Evolutionary conservation across 2,113 vertebrate species (phyloP).

Genomic region (Coregonus clupeaformis): DNA sequence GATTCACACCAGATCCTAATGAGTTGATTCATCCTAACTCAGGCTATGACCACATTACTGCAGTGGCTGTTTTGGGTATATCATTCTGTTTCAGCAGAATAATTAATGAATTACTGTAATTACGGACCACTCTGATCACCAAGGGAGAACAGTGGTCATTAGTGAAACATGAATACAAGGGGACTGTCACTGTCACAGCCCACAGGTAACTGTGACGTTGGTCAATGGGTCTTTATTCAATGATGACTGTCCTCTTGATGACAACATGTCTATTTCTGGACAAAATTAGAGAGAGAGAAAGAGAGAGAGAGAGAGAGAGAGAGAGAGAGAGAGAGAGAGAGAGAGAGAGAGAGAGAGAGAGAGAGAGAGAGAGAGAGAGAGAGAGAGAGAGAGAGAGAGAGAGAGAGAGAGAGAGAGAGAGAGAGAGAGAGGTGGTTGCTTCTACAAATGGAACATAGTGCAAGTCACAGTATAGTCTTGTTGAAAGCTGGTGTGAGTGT

Average conservation of each 20-base stretch:
- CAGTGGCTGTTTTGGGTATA: background rate
- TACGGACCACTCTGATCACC: background rate
- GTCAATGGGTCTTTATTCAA: conserved; percentile 27
- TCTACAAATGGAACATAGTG: too few relatives aligned
- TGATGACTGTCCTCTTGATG: conserved; percentile 12
- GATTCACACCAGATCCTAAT: conserved; percentile 31
- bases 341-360: too few relatives aligned
- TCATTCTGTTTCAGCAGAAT: background rate
- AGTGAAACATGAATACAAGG: conserved; percentile 49
- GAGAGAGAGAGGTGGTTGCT: too few relatives aligned
- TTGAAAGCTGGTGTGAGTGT: too few relatives aligned
- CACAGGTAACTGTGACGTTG: conserved; percentile 31
- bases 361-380: too few relatives aligned
- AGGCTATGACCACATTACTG: background rate
- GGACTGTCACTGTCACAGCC: conserved; percentile 24
- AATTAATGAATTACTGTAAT: conserved; percentile 28
- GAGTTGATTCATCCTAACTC: conserved; percentile 38
- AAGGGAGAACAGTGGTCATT: conserved; percentile 42
- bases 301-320: too few relatives aligned
- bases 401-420: too few relatives aligned
- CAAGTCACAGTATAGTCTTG: too few relatives aligned
- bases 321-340: too few relatives aligned
- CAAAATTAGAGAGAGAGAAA: too few relatives aligned
- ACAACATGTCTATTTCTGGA: too few relatives aligned
- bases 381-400: too few relatives aligned